These are phyloP conservation scores for Saturnia pavonia DNA, from an alignment of 2,888 invertebrate species.

Conservation along the genomic window DNA sequence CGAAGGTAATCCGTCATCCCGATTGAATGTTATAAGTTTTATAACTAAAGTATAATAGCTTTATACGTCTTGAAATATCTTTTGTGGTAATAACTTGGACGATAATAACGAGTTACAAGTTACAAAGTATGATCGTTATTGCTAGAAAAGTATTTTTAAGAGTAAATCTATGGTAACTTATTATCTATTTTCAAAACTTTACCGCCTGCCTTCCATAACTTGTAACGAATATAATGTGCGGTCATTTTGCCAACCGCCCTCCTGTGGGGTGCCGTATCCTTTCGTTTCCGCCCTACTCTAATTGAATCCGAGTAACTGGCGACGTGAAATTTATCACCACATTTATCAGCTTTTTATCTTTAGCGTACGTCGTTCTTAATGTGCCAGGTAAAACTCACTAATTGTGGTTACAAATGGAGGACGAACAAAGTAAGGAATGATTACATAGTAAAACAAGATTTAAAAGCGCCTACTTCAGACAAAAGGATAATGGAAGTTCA, in stretches of 20 bases:
- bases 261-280: conserved; percentile 34
- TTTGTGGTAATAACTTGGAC: not conserved
- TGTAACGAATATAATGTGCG: conserved; percentile 33
- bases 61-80: not conserved
- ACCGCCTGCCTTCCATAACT: conserved; percentile 31
- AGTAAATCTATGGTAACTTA: conserved; percentile 1
- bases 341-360: conserved; percentile 57
- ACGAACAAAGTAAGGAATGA: conserved; percentile 30
- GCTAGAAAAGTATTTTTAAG: not conserved
- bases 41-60: not conserved
- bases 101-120: not conserved
- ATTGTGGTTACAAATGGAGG: conserved; percentile 36
- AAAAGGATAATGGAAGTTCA: conserved; percentile 4
- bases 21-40: too few relatives aligned
- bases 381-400: conserved; percentile 40
- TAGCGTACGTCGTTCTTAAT: conserved; percentile 43
- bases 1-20: too few relatives aligned
- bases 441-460: conserved; percentile 19
- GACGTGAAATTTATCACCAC: conserved; percentile 54
- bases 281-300: conserved; percentile 42
- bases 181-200: not conserved
- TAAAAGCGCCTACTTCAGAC: conserved; percentile 5
- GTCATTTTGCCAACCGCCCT: conserved; percentile 39
- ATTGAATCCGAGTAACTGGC: conserved; percentile 55
- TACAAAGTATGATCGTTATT: not conserved